These are phyloP conservation scores for Chaetops frenatus DNA, from an alignment of 2,113 vertebrate genomes.

Conservation along the genomic window DNA sequence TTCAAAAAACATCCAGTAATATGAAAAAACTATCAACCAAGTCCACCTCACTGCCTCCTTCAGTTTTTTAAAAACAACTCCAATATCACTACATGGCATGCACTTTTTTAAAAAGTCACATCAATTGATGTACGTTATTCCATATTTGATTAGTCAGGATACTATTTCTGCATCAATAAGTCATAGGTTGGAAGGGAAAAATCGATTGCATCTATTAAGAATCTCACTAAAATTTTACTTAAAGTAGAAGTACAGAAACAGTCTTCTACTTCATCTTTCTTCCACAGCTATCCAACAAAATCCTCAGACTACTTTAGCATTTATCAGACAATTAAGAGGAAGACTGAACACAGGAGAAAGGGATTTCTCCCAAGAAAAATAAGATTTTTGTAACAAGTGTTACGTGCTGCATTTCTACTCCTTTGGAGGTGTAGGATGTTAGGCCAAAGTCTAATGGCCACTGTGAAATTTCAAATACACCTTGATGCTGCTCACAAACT, in stretches of 20 bases:
- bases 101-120: neutral
- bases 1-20: neutral
- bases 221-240: neutral
- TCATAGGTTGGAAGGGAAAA: neutral
- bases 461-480: neutral
- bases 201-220: neutral
- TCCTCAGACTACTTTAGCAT: neutral
- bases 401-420: neutral
- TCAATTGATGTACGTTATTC: neutral
- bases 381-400: neutral
- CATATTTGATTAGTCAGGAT: neutral
- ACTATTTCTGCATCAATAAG: neutral
- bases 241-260: neutral
- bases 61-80: neutral
- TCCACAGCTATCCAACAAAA: neutral
- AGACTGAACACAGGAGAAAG: neutral
- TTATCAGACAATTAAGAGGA: neutral
- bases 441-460: neutral
- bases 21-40: neutral
- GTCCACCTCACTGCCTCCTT: neutral
- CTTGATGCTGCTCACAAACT: neutral
- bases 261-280: neutral
- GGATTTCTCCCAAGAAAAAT: neutral
- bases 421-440: neutral
- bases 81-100: neutral